These are phyloP conservation scores for Melanerpes aurifrons DNA, from an alignment of 2,113 vertebrate genomes.

Conservation along the genomic window DNA sequence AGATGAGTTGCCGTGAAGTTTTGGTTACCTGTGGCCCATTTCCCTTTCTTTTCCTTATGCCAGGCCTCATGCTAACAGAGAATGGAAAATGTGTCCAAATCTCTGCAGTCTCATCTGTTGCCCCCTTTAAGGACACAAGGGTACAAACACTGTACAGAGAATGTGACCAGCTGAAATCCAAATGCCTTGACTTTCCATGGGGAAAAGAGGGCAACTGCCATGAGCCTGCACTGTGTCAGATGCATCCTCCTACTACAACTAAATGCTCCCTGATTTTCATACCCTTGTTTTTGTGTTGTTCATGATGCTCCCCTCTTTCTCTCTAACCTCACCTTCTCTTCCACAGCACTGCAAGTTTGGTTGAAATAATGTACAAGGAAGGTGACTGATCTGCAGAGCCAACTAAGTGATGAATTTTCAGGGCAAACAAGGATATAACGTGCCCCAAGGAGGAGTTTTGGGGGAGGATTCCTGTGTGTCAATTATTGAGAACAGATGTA, in stretches of 20 bases:
- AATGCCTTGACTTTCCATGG: not conserved
- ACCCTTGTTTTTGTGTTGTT: not conserved
- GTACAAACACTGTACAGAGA: not conserved
- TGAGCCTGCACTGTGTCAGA: not conserved
- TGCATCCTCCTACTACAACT: not conserved
- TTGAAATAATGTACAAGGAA: not conserved
- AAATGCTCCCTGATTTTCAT: not conserved
- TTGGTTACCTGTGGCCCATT: not conserved
- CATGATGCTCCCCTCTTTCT: accelerated
- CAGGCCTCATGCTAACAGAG: not conserved
- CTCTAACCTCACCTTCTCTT: not conserved
- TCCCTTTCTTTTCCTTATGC: not conserved
- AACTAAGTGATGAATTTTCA: not conserved
- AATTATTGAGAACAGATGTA: conserved; percentile 52
- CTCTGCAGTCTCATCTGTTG: not conserved
- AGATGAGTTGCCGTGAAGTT: not conserved
- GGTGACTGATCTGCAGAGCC: conserved; percentile 7
- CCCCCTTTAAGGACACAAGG: accelerated
- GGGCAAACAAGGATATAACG: conserved; percentile 19
- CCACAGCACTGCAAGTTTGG: not conserved
- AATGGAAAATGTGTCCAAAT: not conserved
- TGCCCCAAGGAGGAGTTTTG: conserved; percentile 5
- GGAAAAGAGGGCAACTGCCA: not conserved
- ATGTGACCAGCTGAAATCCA: not conserved
- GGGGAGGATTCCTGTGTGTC: not conserved